Conservation (phyloP, 1,140 invertebrate species). For the Archivesica marissinica region DNA sequence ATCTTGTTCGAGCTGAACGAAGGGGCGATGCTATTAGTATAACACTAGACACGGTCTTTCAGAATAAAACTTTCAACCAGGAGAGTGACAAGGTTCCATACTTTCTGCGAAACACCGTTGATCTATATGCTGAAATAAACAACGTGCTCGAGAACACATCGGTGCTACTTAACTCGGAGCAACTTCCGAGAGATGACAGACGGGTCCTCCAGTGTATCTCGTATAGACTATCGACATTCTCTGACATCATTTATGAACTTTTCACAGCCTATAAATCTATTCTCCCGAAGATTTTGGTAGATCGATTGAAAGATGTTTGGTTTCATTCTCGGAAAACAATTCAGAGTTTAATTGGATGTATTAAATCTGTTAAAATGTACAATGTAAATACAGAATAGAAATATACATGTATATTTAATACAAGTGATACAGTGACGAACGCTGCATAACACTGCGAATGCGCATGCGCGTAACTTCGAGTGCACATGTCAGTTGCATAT, state of each 20-base stretch:
- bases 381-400: background rate
- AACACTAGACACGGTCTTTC: constrained; percentile 12
- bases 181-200: background rate
- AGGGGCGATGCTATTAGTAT: background rate
- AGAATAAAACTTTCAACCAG: constrained; percentile 18
- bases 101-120: constrained; percentile 45
- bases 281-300: background rate
- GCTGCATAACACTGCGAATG: no score
- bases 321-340: constrained; percentile 22
- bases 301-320: constrained; percentile 25
- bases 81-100: constrained; percentile 10
- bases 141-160: constrained; percentile 65
- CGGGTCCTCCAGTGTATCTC: constrained; percentile 11
- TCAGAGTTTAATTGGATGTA: constrained; percentile 27
- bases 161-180: constrained; percentile 30
- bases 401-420: background rate
- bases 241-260: constrained; percentile 11
- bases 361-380: constrained; percentile 1
- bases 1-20: background rate
- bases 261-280: background rate
- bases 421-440: no score
- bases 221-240: constrained; percentile 23
- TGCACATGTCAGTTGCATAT: no score
- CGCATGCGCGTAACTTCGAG: no score
- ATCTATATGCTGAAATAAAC: constrained; percentile 63